Percentiles rank a stretch among this genome's conserved stretches.
phyloP scores from a whole-genome alignment of 2,888 invertebrate genomes.

The Plagodis dolabraria region DNA sequence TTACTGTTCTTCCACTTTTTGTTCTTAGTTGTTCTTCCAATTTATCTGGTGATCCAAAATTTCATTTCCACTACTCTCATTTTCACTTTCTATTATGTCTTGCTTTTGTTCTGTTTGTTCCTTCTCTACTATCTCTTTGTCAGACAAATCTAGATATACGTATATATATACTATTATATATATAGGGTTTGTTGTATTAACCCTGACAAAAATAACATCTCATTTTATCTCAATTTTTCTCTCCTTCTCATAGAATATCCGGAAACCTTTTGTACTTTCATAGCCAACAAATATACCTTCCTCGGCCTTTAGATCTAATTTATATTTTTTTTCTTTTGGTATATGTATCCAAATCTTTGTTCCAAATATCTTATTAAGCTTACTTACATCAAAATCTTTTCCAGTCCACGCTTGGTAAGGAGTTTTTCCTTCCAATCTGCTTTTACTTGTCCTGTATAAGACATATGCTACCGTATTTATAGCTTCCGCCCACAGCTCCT shows the following conservation, averaged over 20 bases:
- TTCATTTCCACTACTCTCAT: too few species aligned
- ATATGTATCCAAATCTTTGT: background rate
- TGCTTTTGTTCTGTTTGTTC: too few species aligned
- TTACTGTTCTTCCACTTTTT: too few species aligned
- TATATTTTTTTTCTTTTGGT: background rate
- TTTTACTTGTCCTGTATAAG: conserved; percentile 1
- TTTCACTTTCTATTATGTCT: too few species aligned
- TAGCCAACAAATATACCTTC: background rate
- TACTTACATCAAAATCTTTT: background rate
- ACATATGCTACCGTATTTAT: background rate
- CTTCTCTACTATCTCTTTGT: too few species aligned
- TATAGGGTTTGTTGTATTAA: too few species aligned
- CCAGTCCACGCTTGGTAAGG: background rate
- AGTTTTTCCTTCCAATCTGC: background rate
- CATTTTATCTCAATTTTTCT: background rate
- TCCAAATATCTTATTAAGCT: background rate
- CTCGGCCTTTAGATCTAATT: background rate
- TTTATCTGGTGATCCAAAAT: too few species aligned
- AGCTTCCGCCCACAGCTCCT: conserved; percentile 1
- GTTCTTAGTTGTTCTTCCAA: too few species aligned
- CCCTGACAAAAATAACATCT: background rate
- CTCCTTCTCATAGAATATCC: background rate
- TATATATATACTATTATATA: too few species aligned
- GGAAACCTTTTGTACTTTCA: background rate
- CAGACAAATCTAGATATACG: too few species aligned